Conservation (phyloP, 2,888 invertebrate species). For the Tortrix viridana region DNA sequence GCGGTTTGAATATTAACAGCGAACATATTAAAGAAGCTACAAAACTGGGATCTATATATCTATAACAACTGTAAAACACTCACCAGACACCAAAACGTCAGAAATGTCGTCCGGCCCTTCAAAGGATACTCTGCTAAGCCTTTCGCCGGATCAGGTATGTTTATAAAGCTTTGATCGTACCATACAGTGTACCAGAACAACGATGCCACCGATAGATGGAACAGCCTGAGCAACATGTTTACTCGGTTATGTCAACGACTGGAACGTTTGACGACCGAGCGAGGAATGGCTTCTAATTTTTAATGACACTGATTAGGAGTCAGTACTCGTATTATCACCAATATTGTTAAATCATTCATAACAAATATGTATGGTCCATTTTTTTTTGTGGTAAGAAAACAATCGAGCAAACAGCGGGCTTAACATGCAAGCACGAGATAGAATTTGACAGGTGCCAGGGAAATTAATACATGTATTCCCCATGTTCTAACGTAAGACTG, state of each 20-base stretch:
- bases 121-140: constrained; percentile 12
- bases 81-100: constrained; percentile 35
- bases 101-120: constrained; percentile 15
- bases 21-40: too few relatives aligned
- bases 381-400: too few relatives aligned
- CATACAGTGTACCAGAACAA: constrained; percentile 25
- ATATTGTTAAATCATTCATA: background rate
- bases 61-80: too few relatives aligned
- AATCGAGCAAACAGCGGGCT: too few relatives aligned
- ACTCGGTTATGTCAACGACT: background rate
- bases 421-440: too few relatives aligned
- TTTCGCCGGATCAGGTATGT: constrained; percentile 22
- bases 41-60: too few relatives aligned
- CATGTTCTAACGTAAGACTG: too few relatives aligned
- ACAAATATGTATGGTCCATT: too few relatives aligned
- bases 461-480: too few relatives aligned
- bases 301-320: constrained; percentile 6
- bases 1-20: too few relatives aligned
- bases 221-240: constrained; percentile 20
- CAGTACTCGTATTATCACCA: background rate
- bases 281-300: constrained; percentile 17
- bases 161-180: constrained; percentile 28
- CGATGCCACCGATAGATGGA: constrained; percentile 17
- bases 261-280: background rate
- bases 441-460: too few relatives aligned